These are phyloP conservation scores for Poecile montanus DNA, from an alignment of 2,797 vertebrate species.

Conservation along the genomic window DNA sequence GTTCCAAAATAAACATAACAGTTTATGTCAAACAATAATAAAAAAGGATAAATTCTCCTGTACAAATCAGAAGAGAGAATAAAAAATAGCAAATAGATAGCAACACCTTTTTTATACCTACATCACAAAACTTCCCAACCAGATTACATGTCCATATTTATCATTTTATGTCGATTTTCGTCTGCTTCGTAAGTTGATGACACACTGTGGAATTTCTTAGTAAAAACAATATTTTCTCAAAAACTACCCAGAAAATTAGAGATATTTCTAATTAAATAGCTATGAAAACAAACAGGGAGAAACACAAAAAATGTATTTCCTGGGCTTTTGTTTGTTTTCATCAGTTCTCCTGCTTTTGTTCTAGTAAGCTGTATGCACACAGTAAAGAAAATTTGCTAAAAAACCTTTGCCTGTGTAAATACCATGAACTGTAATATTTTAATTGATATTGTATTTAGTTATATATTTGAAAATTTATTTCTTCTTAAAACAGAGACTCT, in stretches of 20 bases:
- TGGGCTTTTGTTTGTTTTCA: neutral
- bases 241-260: constrained; percentile 26
- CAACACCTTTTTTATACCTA: constrained; percentile 72
- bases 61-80: constrained; percentile 82
- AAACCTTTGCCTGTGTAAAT: neutral
- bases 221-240: neutral
- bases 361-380: constrained; percentile 18
- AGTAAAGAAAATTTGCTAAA: constrained; percentile 26
- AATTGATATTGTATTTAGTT: neutral
- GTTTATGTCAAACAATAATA: constrained; percentile 77
- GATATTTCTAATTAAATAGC: neutral
- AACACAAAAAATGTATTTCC: neutral
- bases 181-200: neutral
- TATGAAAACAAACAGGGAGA: constrained; percentile 11
- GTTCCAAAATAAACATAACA: constrained; percentile 75
- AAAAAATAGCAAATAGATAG: constrained; percentile 77
- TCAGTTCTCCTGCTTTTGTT: neutral
- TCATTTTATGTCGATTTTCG: constrained; percentile 31
- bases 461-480: neutral
- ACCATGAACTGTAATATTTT: neutral
- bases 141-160: neutral
- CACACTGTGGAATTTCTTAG: neutral
- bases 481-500: neutral
- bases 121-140: constrained; percentile 60
- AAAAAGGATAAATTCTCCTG: constrained; percentile 78